Base-by-base conservation (phyloP, 2,888 invertebrate species). In the Byasa hedistus region DNA sequence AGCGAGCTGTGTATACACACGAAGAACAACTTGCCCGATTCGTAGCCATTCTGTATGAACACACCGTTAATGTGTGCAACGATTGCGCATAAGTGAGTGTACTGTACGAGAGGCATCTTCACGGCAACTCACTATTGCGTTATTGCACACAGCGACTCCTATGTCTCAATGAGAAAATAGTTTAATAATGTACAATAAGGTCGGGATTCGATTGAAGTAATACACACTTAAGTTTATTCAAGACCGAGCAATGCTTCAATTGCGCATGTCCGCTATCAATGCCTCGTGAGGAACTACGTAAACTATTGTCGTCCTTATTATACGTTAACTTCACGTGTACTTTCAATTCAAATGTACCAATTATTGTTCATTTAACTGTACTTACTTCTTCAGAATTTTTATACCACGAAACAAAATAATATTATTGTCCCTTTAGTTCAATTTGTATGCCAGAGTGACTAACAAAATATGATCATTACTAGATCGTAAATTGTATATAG, bases 221-320 rank as follows among this genome's bases (percentile, higher is more conserved):
- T 62, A 67, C 63, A 54, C 74, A 75, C 70, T 80, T 79, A 73
- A 71, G 79, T 79, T 84, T 76, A 78, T 84, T 84, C 81, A 78
- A 76, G 76, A 80, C 75, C 73, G 72, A 71, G 70, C 70, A 73
- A 69, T 73, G 77, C 71, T 73, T 69, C 77, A 76, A 81, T 79
- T 87, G 90, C 90, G 90, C 90, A 90, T 89, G 90, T 83, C 85
- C 80, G 81, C 81, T 82, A 82, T 83, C 81, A 82, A 80, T 86
- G 80, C 82, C 73, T 75, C 78, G 80, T 77, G 78, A 79, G 79
- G 79, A 86, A 87, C 84, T 83, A 85, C 78, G 83, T 84, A 80
- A 88, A 85, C 85, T 89, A 87, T 82, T 80, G 86, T 82, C 75
- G 78, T 90, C 90, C 87, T 84, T 89, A 82, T 89, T 88, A 78